Evolutionary conservation across 2,888 invertebrate genomes (phyloP).

Genomic region (Coremacera marginata): DNA sequence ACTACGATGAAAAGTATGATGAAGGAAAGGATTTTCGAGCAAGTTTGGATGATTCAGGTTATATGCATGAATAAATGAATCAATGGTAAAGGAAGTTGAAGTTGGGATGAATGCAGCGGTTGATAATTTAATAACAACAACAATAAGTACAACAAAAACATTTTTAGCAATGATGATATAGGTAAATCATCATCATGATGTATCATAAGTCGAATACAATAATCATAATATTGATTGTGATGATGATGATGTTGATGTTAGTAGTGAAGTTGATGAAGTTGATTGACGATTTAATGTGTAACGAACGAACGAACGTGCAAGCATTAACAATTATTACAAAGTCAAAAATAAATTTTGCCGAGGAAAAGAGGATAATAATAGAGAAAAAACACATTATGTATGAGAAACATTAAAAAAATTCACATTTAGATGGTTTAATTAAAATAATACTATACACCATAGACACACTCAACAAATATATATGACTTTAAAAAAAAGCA

Average conservation of each 20-base stretch:
- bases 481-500: no score
- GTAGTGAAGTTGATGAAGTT: background rate
- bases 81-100: background rate
- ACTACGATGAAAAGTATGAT: conserved; percentile 44
- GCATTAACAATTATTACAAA: background rate
- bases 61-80: background rate
- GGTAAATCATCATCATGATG: background rate
- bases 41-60: conserved; percentile 22
- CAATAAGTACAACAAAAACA: conserved; percentile 7
- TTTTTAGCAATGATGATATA: background rate
- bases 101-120: background rate
- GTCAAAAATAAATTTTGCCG: background rate
- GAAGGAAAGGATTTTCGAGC: conserved; percentile 29
- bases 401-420: background rate
- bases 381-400: background rate
- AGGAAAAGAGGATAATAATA: background rate
- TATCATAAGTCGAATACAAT: background rate
- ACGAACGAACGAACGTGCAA: conserved; percentile 19
- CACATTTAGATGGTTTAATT: background rate
- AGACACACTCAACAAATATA: no score
- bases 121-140: conserved; percentile 24
- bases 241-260: background rate
- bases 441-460: no score
- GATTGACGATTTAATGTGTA: background rate
- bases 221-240: background rate